These are phyloP conservation scores for Lepidotrigona ventralis DNA, from an alignment of 1,140 invertebrate genomes.

Conservation along the genomic window DNA sequence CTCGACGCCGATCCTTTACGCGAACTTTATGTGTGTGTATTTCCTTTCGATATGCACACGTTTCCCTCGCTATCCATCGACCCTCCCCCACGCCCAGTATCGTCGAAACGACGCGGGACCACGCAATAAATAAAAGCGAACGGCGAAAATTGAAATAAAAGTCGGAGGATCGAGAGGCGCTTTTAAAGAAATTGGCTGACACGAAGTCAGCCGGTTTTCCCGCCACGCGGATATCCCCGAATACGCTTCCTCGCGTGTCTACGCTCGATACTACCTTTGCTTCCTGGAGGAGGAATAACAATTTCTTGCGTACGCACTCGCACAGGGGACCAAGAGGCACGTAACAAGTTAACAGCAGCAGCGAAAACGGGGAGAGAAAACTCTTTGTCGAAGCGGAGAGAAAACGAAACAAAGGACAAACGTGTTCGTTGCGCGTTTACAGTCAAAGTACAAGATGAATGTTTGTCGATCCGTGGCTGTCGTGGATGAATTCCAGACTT, in stretches of 20 bases:
- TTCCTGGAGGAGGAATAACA: background rate
- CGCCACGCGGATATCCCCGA: conserved; percentile 17
- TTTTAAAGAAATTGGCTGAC: conserved; percentile 65
- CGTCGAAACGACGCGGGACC: conserved; percentile 8
- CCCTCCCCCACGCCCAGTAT: background rate
- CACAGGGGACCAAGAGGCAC: too few relatives aligned
- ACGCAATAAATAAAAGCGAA: conserved; percentile 55
- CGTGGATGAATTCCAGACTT: too few relatives aligned
- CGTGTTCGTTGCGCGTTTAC: too few relatives aligned
- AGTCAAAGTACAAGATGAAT: too few relatives aligned
- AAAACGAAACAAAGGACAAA: too few relatives aligned
- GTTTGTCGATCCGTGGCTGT: too few relatives aligned
- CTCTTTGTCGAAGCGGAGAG: too few relatives aligned
- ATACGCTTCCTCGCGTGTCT: background rate
- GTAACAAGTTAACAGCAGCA: too few relatives aligned
- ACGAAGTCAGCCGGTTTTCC: conserved; percentile 6
- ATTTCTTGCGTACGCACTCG: background rate
- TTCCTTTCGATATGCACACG: background rate
- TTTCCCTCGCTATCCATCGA: background rate
- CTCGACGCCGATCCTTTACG: background rate
- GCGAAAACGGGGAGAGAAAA: too few relatives aligned
- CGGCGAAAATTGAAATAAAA: conserved; percentile 51
- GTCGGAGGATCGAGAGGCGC: conserved; percentile 38
- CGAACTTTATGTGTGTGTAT: background rate
- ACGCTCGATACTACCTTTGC: background rate